Conservation (phyloP, 2,113 vertebrate genomes). For the Vanacampus margaritifer region DNA sequence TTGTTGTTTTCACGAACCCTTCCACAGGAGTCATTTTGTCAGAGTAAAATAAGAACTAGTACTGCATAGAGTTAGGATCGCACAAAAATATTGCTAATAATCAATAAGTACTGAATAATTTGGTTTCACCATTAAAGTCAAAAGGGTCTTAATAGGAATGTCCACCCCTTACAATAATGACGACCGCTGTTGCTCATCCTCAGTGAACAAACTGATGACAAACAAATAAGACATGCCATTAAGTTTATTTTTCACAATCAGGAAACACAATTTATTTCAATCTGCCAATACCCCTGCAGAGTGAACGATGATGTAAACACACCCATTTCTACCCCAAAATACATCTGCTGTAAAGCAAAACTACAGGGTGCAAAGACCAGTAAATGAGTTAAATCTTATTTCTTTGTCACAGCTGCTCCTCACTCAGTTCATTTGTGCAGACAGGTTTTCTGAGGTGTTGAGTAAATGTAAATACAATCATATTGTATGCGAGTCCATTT, state of each 20-base stretch:
- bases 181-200: not conserved
- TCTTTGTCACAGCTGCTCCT: no score
- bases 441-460: not conserved
- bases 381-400: not conserved
- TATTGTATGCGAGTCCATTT: not conserved
- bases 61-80: not conserved
- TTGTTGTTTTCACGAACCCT: not conserved
- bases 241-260: no score
- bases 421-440: no score
- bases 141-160: not conserved
- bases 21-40: not conserved
- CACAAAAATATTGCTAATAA: not conserved
- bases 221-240: not conserved
- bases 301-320: not conserved
- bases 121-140: not conserved
- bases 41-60: not conserved
- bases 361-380: not conserved
- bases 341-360: not conserved
- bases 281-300: not conserved
- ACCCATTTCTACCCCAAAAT: not conserved
- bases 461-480: not conserved
- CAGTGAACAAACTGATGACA: not conserved
- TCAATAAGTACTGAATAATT: not conserved
- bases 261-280: not conserved
- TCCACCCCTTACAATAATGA: not conserved